Evolutionary conservation across 2,797 vertebrate species (phyloP), one percentile per base, ranked within the genome.

Genomic region (Luscinia luscinia): DNA sequence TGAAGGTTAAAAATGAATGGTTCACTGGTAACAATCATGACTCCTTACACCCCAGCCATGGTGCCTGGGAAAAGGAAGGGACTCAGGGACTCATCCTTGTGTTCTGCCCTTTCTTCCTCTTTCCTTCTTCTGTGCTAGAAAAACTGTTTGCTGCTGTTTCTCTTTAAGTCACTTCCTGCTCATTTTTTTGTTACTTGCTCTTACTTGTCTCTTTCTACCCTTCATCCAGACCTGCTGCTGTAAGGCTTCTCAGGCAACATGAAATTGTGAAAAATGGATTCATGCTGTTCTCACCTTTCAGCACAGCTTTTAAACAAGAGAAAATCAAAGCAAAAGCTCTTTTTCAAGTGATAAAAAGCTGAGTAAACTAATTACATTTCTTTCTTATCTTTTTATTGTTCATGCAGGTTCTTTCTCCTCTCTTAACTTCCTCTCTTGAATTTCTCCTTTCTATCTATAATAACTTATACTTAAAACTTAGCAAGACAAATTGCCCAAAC

Each of bases 221-320:
- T 86, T 87, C 67, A 76, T 57, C 38, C 63, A 88, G 55, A 52
- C n/a, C 72, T 81, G 54, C 58, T 93, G 80, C 21, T 81, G 26
- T 61, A 90, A 73, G 0, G 0, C 28, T 84, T 88, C 48, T 73
- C 59, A 67, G 63, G 64, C 34, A 92, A 89, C 27, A 40, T 2
- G 24, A 93, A 89, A 91, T 89, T 36, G 86, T 64, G 63, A 90
- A 93, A 91, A 90, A 91, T 22, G 46, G 43, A 62, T 93, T 93
- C 36, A 68, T 58, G 86, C 66, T 87, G 52, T 80, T 95, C 82
- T 64, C 64, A 48, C 52, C 30, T 87, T 89, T 87, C 86, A 70
- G 43, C 28, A 72, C 32, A 59, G 89, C 83, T 95, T 90, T 91
- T 55, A 93, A 92, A 89, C 58, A 92, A 34, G 41, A 75, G 49